Evolutionary conservation across 2,888 invertebrate species (phyloP).

Genomic region (Drosophila nr. fundita): DNA sequence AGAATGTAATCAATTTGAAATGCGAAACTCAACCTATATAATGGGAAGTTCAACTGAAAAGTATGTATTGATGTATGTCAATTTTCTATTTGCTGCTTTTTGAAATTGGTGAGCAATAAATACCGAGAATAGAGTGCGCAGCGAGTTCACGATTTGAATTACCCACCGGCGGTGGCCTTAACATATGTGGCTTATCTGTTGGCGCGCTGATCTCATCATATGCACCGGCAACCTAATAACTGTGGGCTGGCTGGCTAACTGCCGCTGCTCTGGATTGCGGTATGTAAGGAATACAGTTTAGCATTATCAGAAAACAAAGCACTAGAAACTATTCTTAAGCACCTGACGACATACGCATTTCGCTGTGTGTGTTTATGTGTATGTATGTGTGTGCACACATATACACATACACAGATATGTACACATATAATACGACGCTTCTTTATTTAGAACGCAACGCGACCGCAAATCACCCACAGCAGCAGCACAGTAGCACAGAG

Average conservation of each 20-base stretch:
- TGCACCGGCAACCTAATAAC: slow-evolving; percentile 31
- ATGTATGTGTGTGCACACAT: not conserved
- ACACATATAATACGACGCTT: slow-evolving; percentile 40
- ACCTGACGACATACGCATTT: slow-evolving; percentile 66
- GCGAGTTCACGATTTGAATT: slow-evolving; percentile 17
- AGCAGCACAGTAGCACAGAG: slow-evolving; percentile 19
- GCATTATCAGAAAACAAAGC: slow-evolving; percentile 58
- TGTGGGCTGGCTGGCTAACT: slow-evolving; percentile 50
- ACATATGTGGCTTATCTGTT: slow-evolving; percentile 40
- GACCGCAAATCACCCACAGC: slow-evolving; percentile 62
- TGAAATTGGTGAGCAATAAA: slow-evolving; percentile 7
- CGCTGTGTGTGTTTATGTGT: slow-evolving; percentile 1
- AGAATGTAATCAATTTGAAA: slow-evolving; percentile 2
- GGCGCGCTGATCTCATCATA: slow-evolving; percentile 29
- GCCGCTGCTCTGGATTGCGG: slow-evolving; percentile 48
- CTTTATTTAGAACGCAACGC: slow-evolving; percentile 72
- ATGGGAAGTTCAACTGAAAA: not conserved
- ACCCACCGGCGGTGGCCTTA: slow-evolving; percentile 28
- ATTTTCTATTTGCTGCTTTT: not conserved
- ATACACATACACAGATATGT: not conserved
- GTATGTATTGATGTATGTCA: not conserved
- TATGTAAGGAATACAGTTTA: slow-evolving; percentile 30
- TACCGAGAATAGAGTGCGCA: slow-evolving; percentile 6
- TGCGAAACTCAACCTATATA: not conserved
- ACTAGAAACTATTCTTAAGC: slow-evolving; percentile 73